Evolutionary conservation across 2,888 invertebrate genomes (phyloP), one percentile per base, ranked within the genome.

Genomic region (Cryptocheilus praepositus): DNA sequence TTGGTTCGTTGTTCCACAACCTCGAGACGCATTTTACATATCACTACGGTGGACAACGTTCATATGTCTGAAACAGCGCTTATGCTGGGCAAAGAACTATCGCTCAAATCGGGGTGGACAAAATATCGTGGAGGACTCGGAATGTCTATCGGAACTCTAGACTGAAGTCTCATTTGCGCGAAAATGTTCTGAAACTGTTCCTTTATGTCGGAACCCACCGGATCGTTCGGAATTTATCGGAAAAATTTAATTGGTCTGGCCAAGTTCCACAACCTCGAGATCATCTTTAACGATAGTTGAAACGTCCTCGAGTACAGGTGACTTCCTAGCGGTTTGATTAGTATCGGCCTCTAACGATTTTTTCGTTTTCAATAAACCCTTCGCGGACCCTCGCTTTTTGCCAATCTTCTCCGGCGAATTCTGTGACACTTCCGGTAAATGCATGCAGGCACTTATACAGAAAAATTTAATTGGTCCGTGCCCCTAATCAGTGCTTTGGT

Each of bases 91-190:
- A 85, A 61, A 28, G 83, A 81, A 57, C 80, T 85, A 18, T 85
- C 84, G 58, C 79, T 85, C 82, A 81, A 84, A 61, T 85, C 80
- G 8, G 83, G 79, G 64, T 74, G 69, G 8, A 83, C 83, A 79
- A 71, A 85, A 59, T 81, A 68, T 19, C 81, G 77, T 16, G 81
- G 77, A 8, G 85, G 84, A 54, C 84, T 84, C 15, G 83, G 85
- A 28, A 82, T 62, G 36, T 74, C 77, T 16, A 85, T 76, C 25
- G 81, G 75, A 63, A 81, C 73, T 60, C 74, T 73, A 66, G 76
- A 80, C 64, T 80, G 82, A 36, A 65, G 64, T 54, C 82, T 75
- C 13, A 79, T 79, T 52, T 83, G 81, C 18, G 82, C 70, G 46
- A 83, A 81, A 58, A 83, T 81, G 54, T 75, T 77, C 58, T 83